Percentiles rank a stretch among this genome's conserved stretches.
Conservation (phyloP, 1,140 invertebrate species). For the Scaptomyza montana region DNA sequence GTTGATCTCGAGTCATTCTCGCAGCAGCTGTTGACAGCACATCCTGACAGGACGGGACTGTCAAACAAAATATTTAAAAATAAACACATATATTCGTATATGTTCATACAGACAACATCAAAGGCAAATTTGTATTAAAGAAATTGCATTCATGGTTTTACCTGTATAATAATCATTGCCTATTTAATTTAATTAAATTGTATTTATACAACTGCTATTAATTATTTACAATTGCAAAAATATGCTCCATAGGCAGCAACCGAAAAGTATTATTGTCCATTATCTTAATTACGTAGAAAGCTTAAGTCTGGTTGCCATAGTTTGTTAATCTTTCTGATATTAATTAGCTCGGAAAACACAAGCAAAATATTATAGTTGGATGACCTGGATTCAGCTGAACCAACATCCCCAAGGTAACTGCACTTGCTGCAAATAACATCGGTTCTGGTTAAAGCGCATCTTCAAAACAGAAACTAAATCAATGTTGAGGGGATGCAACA, state of each 20-base stretch:
- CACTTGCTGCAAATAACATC: background rate
- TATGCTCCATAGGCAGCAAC: background rate
- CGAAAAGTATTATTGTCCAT: background rate
- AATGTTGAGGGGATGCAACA: conserved; percentile 7
- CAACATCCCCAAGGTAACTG: background rate
- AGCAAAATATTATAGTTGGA: conserved; percentile 13
- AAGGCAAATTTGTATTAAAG: conserved; percentile 33
- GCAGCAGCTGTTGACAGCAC: conserved; percentile 41
- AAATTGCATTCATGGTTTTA: conserved; percentile 5
- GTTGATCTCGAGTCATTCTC: conserved; percentile 56
- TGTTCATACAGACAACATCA: conserved; percentile 6
- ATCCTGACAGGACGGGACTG: conserved; percentile 54
- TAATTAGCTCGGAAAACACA: conserved; percentile 5
- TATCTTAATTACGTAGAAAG: conserved; percentile 1
- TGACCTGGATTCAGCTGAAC: conserved; percentile 3
- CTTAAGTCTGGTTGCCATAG: background rate
- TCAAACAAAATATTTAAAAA: conserved; percentile 7
- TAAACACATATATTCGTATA: background rate
- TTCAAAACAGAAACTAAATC: conserved; percentile 9
- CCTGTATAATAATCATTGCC: background rate
- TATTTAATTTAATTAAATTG: background rate
- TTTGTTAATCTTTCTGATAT: conserved; percentile 6
- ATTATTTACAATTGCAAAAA: too few species aligned
- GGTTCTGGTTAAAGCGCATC: conserved; percentile 4
- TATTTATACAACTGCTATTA: background rate